Conservation (phyloP, 2,113 vertebrate species). For the Triplophysa rosa region DNA sequence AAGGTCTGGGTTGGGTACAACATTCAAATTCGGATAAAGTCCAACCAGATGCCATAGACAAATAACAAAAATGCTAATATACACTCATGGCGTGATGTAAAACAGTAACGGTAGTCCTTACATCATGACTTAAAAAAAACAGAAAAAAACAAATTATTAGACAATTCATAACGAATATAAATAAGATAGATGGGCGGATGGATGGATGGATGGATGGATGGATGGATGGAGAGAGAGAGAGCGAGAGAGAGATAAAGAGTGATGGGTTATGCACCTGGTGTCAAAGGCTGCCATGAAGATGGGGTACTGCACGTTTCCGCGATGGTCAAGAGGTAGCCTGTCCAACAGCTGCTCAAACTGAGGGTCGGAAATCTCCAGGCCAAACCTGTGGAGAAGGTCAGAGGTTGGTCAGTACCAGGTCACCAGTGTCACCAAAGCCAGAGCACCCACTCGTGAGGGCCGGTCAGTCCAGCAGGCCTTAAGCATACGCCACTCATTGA, state of each 20-base stretch:
- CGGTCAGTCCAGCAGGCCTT: constrained; percentile 77
- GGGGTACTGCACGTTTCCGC: constrained; percentile 77
- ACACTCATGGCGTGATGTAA: no score
- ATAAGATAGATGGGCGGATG: neutral
- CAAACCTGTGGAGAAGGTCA: constrained; percentile 75
- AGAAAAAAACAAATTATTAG: no score
- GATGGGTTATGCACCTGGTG: constrained; percentile 45
- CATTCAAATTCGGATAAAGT: no score
- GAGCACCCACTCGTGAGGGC: constrained; percentile 48
- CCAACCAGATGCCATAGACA: no score
- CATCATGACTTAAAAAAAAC: no score
- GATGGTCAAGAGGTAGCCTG: constrained; percentile 79
- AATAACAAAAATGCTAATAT: no score
- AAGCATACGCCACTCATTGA: constrained; percentile 94
- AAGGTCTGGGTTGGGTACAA: no score
- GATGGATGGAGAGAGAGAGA: no score
- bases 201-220: neutral
- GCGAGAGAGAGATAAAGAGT: no score
- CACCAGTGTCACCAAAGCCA: constrained; percentile 62
- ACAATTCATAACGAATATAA: no score
- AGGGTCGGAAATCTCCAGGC: constrained; percentile 81
- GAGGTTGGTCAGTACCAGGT: constrained; percentile 61
- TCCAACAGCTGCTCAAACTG: constrained; percentile 86
- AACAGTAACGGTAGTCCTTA: no score
- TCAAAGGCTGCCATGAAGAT: constrained; percentile 67